Base-by-base conservation (phyloP, 2,888 invertebrate species). In the Cantharis flavilabris region DNA sequence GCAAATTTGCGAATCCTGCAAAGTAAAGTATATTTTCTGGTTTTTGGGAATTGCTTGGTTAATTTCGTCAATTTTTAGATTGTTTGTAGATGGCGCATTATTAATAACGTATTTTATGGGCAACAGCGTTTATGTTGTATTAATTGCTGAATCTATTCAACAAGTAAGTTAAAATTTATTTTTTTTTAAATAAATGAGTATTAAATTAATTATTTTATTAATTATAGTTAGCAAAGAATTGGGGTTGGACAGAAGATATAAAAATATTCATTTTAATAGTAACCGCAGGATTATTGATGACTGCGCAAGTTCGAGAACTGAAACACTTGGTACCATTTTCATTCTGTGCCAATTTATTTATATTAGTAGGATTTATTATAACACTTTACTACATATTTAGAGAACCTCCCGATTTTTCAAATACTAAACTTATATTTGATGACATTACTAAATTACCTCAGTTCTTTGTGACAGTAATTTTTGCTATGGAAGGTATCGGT, bases 401-500 rank as follows among this genome's bases (percentile, higher is more conserved):
- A 69, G 91, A 90, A 71, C 85, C 92, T 1, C 78, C 88, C 63
- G 92, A 18, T 20, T 23, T 67, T 70, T 81, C 81, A 20, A 89
- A 89, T 13, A 88, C 88, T 11, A 90, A 86, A 83, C 91, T 90
- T 77, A 88, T 85, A 83, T 89, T 92, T 9, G 91, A 92, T 0
- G 88, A 89, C 13, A 88, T 91, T 10, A 88, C 88, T 0, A 90
- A 92, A 65, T 90, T 97, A 84, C 98, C 98, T 0, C 89, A 97
- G 70, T 99, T 97, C 89, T 96, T 99, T 86, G 92, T 98, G 72
- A 98, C 98, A 0, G 98, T 97, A 0, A 94, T 99, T 82, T 99
- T 98, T 87, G 97, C 99, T 2, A 98, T 99, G 93, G 99, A 99
- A 90, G 97, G 97, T 70, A 98, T 99, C 81, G 96, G 96, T 65